Percentiles rank a stretch among this genome's conserved stretches.
Conservation (phyloP, 1,140 invertebrate genomes). For the Lepidurus packardi region DNA sequence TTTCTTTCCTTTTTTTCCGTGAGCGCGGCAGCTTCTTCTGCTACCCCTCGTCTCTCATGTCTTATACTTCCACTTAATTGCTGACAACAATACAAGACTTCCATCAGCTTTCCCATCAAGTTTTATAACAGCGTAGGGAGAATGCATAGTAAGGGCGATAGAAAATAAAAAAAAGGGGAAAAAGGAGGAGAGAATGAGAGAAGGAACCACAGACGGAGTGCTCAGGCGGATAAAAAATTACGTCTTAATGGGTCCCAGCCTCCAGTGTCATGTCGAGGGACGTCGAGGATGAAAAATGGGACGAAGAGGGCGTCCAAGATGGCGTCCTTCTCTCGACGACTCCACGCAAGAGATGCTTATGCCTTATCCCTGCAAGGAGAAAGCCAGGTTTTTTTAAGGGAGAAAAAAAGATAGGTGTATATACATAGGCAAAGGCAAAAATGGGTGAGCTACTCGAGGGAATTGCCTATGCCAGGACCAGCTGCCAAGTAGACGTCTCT, state of each 20-base stretch:
- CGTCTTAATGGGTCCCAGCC: conserved; percentile 11
- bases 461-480: conserved; percentile 18
- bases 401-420: background rate
- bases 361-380: background rate
- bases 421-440: conserved; percentile 11
- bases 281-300: conserved; percentile 17
- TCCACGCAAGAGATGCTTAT: background rate
- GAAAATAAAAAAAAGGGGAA: background rate
- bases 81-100: conserved; percentile 22
- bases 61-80: background rate
- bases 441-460: conserved; percentile 17
- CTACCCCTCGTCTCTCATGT: background rate
- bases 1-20: conserved; percentile 2
- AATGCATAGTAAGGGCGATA: background rate
- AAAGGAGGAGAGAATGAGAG: background rate
- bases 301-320: background rate
- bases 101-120: background rate
- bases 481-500: background rate
- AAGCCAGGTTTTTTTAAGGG: background rate
- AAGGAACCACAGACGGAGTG: background rate
- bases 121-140: background rate
- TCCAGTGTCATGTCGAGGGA: background rate
- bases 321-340: background rate
- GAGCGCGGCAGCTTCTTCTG: background rate
- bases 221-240: background rate